Evolutionary conservation across 2,888 invertebrate genomes (phyloP).

Genomic region (Nomada fabriciana): DNA sequence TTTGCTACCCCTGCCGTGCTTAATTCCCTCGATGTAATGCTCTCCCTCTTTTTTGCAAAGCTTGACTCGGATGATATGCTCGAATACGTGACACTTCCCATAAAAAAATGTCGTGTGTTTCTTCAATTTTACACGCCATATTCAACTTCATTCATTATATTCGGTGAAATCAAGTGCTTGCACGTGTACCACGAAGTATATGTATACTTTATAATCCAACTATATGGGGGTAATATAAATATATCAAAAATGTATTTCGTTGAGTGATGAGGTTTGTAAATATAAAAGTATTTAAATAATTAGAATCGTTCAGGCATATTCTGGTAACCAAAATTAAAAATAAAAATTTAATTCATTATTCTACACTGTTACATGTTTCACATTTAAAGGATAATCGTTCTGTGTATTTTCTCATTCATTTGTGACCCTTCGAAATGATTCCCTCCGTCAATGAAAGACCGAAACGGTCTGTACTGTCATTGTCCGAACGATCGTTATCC

Average conservation of each 20-base stretch:
- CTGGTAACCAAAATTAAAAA: no score
- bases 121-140: background rate
- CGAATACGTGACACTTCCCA: background rate
- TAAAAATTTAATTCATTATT: no score
- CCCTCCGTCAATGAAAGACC: constrained; percentile 52
- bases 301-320: no score
- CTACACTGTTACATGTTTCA: no score
- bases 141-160: background rate
- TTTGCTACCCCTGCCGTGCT: constrained; percentile 3
- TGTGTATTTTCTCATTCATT: background rate
- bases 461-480: constrained; percentile 70
- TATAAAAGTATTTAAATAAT: no score
- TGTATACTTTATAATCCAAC: no score
- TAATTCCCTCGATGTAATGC: constrained; percentile 18
- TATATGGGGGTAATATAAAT: no score
- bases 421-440: constrained; percentile 20
- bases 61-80: background rate
- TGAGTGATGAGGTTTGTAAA: no score
- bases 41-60: constrained; percentile 3
- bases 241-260: no score
- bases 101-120: background rate
- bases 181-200: no score
- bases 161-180: no score
- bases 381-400: no score
- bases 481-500: constrained; percentile 79